A percentile compares a stretch with the other conserved stretches of the same genome.
Conservation (phyloP, 92 coral and sea anemone species). For the Scolanthus callimorphus region DNA sequence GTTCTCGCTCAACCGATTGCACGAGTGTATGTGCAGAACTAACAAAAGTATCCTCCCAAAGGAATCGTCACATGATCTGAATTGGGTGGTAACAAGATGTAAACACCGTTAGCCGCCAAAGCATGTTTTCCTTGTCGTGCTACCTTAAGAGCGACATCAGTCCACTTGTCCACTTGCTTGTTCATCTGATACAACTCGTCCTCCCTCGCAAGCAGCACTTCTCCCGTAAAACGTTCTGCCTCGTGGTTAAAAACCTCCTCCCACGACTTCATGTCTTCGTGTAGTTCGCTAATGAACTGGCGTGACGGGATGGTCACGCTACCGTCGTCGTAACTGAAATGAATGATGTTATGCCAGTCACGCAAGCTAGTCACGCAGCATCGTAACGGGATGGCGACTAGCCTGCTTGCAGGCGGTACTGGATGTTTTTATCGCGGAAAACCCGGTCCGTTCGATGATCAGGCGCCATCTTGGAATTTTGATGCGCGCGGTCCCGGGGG, state of each 20-base stretch:
- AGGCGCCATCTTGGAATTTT: too few species aligned
- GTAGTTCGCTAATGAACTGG: constrained; percentile 59
- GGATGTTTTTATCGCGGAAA: too few species aligned
- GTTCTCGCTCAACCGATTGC: too few species aligned
- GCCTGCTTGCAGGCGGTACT: too few species aligned
- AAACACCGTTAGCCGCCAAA: too few species aligned
- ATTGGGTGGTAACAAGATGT: too few species aligned
- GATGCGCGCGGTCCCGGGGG: background rate
- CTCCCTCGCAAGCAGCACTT: constrained; percentile 75
- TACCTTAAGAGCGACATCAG: constrained; percentile 92
- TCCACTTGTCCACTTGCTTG: constrained; percentile 92
- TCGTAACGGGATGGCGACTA: too few species aligned
- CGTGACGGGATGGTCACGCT: constrained; percentile 77
- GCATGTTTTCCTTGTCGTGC: too few species aligned
- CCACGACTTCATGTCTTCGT: constrained; percentile 70
- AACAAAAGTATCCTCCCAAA: too few species aligned
- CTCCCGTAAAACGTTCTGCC: constrained; percentile 90
- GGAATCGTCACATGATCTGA: too few species aligned
- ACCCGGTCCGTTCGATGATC: too few species aligned
- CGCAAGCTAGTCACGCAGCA: background rate
- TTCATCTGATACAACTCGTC: constrained; percentile 84
- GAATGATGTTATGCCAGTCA: background rate
- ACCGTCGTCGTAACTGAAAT: constrained; percentile 77
- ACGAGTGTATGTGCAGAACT: too few species aligned
- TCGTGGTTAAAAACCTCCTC: constrained; percentile 85